A percentile compares a stretch with the other conserved stretches of the same genome.
Evolutionary conservation across 2,113 vertebrate genomes (phyloP).

Genomic region (Melanerpes formicivorus): DNA sequence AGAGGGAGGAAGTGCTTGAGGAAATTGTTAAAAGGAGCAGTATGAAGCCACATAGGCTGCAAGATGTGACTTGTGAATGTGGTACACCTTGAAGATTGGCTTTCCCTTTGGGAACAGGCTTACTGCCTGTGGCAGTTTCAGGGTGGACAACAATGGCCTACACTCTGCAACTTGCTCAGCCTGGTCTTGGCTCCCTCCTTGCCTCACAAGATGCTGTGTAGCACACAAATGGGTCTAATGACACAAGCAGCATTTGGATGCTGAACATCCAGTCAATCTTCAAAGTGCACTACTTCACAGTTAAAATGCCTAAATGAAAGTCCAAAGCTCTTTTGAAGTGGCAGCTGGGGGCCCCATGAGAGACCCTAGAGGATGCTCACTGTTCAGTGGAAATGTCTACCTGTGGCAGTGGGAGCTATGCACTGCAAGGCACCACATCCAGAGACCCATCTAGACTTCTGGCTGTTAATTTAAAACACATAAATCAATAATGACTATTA

Average conservation of each 20-base stretch:
- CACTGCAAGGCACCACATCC: not conserved
- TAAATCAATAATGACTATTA: not conserved
- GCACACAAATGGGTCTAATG: not conserved
- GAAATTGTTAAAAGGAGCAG: not conserved
- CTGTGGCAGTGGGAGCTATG: not conserved
- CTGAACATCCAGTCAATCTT: not conserved
- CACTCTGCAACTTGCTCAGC: not conserved
- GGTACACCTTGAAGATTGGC: not conserved
- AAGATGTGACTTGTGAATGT: not conserved
- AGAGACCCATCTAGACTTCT: not conserved
- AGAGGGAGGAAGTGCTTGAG: not conserved
- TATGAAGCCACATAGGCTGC: not conserved
- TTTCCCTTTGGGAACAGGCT: not conserved
- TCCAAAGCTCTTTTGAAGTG: constrained; percentile 24
- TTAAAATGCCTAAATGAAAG: not conserved
- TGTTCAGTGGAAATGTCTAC: not conserved
- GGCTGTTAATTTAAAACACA: not conserved
- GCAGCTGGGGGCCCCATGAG: not conserved
- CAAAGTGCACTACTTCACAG: constrained; percentile 15
- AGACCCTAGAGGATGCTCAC: not conserved
- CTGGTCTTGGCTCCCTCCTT: not conserved
- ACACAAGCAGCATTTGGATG: not conserved
- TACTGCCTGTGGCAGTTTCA: not conserved
- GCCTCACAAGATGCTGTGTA: not conserved
- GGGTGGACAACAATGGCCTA: not conserved